Evolutionary conservation across 2,888 invertebrate species (phyloP), one percentile per base, ranked within the genome.

Genomic region (Lordiphosa fenestrarum): DNA sequence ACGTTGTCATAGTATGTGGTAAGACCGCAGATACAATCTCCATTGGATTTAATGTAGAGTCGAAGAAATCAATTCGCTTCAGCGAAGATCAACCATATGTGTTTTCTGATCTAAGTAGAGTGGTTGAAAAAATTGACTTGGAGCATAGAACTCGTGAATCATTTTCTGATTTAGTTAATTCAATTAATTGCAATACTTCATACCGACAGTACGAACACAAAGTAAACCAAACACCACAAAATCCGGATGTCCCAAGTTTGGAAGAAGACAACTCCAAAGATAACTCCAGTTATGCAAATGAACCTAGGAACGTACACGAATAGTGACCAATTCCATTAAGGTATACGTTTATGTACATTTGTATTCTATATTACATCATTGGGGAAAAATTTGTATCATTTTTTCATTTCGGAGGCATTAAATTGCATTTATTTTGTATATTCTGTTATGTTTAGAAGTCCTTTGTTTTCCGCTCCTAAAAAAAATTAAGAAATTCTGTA

Each of bases 1-100:
- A 66, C 52, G 66, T 69, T 9, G 69, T 77, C 48, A 70, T 86
- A 52, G 85, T 87, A 48, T 77, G 85, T 53, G 85, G 87, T 15
- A 86, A 85, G 63, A 87, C 86, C 44, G 77, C 83, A 53, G 74
- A 85, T 56, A 80, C 71, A 37, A 71, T 80, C 57, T 82, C 84
- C 30, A 85, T 87, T 52, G 87, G 86, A 50, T 87, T 87, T 58
- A 85, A 83, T 66, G 71, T 85, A 33, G 58, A 46, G 48, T n/a
- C 41, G 10, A 36, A 21, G 6, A 49, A 30, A 10, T 30, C 10
- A 44, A 15, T 30, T 42, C 10, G 42, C 10, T 30, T 42, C 7
- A 25, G 15, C 7, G 42, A 42, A 30, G 33, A 44, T 30, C 30
- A 44, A 44, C 21, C 39, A 35, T 51, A 51, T 33, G 39, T 40